Evolutionary conservation across 2,797 vertebrate species (phyloP).

Genomic region (Squalus acanthias): DNA sequence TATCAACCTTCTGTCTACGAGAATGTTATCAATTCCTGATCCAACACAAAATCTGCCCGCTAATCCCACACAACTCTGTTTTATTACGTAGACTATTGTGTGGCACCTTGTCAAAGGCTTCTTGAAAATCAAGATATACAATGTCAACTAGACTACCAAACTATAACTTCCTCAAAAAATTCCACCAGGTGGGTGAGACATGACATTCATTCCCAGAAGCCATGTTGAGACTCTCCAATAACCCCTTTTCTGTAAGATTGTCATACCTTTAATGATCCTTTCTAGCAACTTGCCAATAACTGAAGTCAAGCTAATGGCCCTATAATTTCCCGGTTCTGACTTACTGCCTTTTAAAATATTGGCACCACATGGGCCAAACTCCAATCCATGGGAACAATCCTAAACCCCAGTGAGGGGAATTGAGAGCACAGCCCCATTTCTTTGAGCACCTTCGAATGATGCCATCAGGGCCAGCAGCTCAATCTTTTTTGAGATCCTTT

Average conservation of each 20-base stretch:
- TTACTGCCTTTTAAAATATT: background rate
- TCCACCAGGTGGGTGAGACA: background rate
- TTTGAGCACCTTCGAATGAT: background rate
- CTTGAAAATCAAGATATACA: background rate
- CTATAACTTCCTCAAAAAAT: background rate
- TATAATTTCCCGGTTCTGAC: background rate
- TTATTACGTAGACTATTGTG: background rate
- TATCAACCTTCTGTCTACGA: background rate
- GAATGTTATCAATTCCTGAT: background rate
- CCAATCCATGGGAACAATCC: background rate
- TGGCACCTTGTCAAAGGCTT: background rate
- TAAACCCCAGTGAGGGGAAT: background rate
- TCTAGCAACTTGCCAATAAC: background rate
- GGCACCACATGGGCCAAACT: background rate
- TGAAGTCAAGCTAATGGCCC: background rate
- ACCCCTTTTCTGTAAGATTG: background rate
- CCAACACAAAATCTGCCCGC: background rate
- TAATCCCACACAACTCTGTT: background rate
- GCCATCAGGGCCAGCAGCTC: background rate
- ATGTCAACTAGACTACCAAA: background rate
- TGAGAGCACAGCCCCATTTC: background rate
- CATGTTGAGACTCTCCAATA: background rate
- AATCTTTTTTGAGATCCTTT: background rate
- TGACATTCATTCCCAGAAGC: background rate
- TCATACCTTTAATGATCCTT: background rate